Evolutionary conservation across 2,888 invertebrate genomes (phyloP).

Genomic region (Hofmannophila pseudospretella): DNA sequence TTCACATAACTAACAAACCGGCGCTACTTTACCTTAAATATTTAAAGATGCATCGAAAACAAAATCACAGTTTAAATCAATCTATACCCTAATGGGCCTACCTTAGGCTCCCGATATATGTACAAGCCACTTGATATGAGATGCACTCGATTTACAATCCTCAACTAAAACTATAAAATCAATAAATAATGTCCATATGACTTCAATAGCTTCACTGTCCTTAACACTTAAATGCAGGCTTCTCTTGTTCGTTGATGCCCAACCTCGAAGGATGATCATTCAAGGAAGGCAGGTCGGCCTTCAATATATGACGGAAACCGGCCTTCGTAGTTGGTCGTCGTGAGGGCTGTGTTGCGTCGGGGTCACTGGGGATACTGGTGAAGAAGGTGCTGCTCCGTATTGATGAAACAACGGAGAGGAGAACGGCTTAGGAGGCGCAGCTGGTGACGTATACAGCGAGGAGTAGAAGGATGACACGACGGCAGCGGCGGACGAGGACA

Average conservation of each 20-base stretch:
- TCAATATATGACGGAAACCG: slow-evolving; percentile 85
- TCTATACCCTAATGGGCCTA: slow-evolving; percentile 36
- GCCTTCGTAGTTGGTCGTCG: slow-evolving; percentile 81
- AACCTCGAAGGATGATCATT: slow-evolving; percentile 45
- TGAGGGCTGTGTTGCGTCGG: slow-evolving; percentile 69
- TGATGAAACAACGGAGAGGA: slow-evolving; percentile 73
- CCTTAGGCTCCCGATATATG: slow-evolving; percentile 39
- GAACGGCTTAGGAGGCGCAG: slow-evolving; percentile 72
- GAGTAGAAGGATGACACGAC: slow-evolving; percentile 84
- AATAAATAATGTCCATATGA: slow-evolving; percentile 58
- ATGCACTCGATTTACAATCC: slow-evolving; percentile 43
- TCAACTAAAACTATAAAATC: slow-evolving; percentile 52
- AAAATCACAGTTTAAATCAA: slow-evolving; percentile 71
- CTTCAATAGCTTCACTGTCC: slow-evolving; percentile 45
- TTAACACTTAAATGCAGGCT: slow-evolving; percentile 35
- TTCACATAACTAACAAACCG: slow-evolving; percentile 54
- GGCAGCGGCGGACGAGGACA: slow-evolving; percentile 72
- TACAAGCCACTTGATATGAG: slow-evolving; percentile 67
- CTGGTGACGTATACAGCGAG: slow-evolving; percentile 79
- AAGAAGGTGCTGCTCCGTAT: slow-evolving; percentile 69
- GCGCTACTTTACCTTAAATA: slow-evolving; percentile 50
- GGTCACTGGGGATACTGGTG: slow-evolving; percentile 64
- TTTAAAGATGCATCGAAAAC: slow-evolving; percentile 54
- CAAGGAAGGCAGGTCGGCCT: slow-evolving; percentile 68
- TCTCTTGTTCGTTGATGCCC: slow-evolving; percentile 29